A percentile compares a stretch with the other conserved stretches of the same genome.
These are phyloP conservation scores for Numenius arquata DNA, from an alignment of 2,113 vertebrate species.

Conservation along the genomic window DNA sequence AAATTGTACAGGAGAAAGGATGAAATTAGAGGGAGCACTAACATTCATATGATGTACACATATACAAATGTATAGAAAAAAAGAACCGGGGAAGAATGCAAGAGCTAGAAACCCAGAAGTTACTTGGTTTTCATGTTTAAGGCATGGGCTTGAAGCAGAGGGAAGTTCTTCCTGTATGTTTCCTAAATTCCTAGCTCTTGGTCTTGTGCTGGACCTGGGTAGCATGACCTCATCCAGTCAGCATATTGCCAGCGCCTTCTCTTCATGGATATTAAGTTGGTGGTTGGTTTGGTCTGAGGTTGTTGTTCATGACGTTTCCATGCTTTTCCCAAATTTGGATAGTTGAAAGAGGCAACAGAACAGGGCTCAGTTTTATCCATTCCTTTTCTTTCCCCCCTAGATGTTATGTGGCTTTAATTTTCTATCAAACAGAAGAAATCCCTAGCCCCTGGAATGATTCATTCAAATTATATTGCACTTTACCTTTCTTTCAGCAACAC, in stretches of 20 bases:
- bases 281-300: background rate
- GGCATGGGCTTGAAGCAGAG: background rate
- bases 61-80: background rate
- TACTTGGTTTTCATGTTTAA: background rate
- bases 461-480: background rate
- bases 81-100: background rate
- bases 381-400: background rate
- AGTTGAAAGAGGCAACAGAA: background rate
- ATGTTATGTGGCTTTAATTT: background rate
- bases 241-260: background rate
- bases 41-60: background rate
- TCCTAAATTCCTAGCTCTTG: background rate
- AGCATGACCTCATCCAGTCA: background rate
- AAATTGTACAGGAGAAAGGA: background rate
- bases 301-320: background rate
- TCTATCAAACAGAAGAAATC: background rate
- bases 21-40: background rate
- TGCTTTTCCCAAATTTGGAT: background rate
- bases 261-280: background rate
- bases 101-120: background rate
- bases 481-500: background rate
- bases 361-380: background rate
- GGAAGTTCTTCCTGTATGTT: background rate
- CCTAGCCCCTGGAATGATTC: background rate
- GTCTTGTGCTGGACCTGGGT: background rate